Conservation (phyloP, 2,797 vertebrate genomes). For the Sebastes hopkinsi region DNA sequence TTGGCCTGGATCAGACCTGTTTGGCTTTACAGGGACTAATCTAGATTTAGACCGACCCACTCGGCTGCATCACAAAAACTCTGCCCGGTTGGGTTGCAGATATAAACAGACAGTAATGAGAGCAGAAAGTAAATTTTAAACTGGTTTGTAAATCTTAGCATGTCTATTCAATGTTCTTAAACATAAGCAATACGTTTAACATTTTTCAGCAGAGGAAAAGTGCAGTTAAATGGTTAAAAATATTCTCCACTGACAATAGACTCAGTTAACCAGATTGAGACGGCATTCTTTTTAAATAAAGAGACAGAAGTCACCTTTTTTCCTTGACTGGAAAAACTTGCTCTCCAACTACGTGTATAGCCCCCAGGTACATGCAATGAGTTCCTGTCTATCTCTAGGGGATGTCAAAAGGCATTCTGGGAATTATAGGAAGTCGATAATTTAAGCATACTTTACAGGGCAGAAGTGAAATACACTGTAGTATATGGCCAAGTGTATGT, state of each 20-base stretch:
- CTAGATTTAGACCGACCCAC: slow-evolving; percentile 61
- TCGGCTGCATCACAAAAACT: slow-evolving; percentile 32
- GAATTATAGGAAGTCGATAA: neutral
- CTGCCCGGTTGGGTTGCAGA: slow-evolving; percentile 1
- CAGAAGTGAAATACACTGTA: neutral
- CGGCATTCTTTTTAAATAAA: neutral
- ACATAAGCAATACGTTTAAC: neutral
- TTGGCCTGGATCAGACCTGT: slow-evolving; percentile 32
- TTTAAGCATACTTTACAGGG: neutral
- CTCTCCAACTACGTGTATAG: neutral
- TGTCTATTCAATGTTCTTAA: neutral
- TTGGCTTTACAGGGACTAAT: slow-evolving; percentile 44
- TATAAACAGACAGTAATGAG: slow-evolving; percentile 7
- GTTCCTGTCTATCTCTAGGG: neutral
- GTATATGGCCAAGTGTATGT: no score
- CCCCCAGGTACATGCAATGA: neutral
- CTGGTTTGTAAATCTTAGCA: neutral
- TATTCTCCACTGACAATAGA: neutral
- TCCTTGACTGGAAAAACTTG: neutral
- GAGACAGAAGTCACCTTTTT: neutral
- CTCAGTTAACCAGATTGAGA: no score
- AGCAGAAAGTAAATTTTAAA: neutral
- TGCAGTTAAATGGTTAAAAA: neutral
- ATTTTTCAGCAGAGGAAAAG: no score
- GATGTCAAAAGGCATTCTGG: neutral